A percentile compares a stretch with the other conserved stretches of the same genome.
Evolutionary conservation across 2,113 vertebrate species (phyloP).

Genomic region (Cryptotis parvus): DNA sequence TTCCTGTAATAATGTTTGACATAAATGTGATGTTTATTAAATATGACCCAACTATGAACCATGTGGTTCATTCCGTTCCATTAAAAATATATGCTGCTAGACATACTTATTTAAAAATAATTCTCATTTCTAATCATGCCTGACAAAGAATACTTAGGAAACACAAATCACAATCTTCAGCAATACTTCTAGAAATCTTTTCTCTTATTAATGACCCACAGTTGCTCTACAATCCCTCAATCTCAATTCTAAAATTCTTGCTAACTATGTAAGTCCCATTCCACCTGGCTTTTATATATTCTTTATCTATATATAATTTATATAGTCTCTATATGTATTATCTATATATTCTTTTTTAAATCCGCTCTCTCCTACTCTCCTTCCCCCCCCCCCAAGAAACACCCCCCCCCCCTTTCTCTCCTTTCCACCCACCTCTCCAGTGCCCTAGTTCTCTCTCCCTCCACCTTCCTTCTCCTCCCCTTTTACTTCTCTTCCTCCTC

Average conservation of each 20-base stretch:
- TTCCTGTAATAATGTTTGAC: slow-evolving; percentile 25
- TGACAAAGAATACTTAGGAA: slow-evolving; percentile 20
- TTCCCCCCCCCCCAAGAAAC: no score
- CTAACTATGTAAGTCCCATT: not conserved
- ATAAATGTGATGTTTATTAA: slow-evolving; percentile 47
- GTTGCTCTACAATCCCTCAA: not conserved
- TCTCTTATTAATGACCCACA: slow-evolving; percentile 2
- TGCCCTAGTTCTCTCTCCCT: not conserved
- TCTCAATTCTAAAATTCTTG: not conserved
- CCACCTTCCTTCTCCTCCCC: no score
- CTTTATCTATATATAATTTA: no score
- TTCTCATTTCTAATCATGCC: slow-evolving; percentile 16
- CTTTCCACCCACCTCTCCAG: not conserved
- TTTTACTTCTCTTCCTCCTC: not conserved
- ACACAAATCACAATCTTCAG: slow-evolving; percentile 6
- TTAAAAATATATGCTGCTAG: slow-evolving; percentile 11
- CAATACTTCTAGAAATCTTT: not conserved
- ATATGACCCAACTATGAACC: slow-evolving; percentile 34
- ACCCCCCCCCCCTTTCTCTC: no score
- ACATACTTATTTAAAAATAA: slow-evolving; percentile 37
- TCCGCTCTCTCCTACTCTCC: no score
- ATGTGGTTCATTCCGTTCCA: slow-evolving; percentile 23
- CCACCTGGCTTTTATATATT: not conserved
- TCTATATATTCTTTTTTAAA: no score
- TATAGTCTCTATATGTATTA: no score